phyloP scores from a whole-genome alignment of 2,888 invertebrate genomes.

The Exocentrus adspersus region DNA sequence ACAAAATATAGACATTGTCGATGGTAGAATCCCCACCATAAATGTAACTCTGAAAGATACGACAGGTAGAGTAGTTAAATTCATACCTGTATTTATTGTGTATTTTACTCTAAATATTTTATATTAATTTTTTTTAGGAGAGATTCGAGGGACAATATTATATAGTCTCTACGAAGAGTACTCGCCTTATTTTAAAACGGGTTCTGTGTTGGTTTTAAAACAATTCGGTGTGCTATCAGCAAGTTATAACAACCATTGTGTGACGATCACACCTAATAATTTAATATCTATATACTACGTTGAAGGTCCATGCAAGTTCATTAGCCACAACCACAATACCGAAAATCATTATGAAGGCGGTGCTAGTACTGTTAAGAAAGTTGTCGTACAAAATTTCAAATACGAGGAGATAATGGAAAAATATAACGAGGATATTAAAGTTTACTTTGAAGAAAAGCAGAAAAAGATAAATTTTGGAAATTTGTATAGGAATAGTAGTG shows the following conservation, averaged over 20 bases:
- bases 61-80: too few relatives aligned
- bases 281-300: constrained; percentile 52
- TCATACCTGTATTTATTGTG: too few relatives aligned
- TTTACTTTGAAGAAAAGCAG: constrained; percentile 3
- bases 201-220: constrained; percentile 54
- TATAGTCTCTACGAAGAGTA: constrained; percentile 54
- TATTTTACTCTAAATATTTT: too few relatives aligned
- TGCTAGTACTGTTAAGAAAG: constrained; percentile 23
- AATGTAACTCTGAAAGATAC: constrained; percentile 53
- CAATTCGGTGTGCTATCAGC: constrained; percentile 54
- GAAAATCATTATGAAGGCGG: neutral
- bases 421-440: constrained; percentile 13
- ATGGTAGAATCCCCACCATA: constrained; percentile 46
- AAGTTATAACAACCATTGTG: constrained; percentile 48
- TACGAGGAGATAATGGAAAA: constrained; percentile 28
- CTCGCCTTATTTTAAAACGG: constrained; percentile 45
- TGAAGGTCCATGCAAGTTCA: constrained; percentile 1
- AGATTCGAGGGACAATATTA: constrained; percentile 54
- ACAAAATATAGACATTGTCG: constrained; percentile 48
- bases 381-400: constrained; percentile 29
- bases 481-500: constrained; percentile 2
- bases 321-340: neutral
- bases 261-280: constrained; percentile 56
- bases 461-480: constrained; percentile 2
- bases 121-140: constrained; percentile 51